A percentile compares a stretch with the other conserved stretches of the same genome.
Evolutionary conservation across 2,888 invertebrate genomes (phyloP).

Genomic region (Caenorhabditis parvicauda): DNA sequence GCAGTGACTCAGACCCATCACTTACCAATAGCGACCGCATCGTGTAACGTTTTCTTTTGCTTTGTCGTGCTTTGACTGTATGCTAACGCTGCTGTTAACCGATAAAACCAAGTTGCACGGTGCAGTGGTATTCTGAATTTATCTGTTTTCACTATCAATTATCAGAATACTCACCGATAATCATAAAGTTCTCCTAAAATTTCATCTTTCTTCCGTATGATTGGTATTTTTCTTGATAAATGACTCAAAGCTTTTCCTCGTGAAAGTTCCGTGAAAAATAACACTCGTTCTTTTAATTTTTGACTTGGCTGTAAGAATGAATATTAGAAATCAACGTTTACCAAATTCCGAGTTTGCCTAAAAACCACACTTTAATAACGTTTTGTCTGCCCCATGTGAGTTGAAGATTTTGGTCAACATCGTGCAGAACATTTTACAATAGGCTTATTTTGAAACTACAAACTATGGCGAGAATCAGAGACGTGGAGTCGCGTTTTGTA

Average conservation of each 20-base stretch:
- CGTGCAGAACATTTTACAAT: not conserved
- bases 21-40: slow-evolving; percentile 2
- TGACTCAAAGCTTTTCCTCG: slow-evolving; percentile 25
- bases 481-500: too few species aligned
- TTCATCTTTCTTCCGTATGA: slow-evolving; percentile 29
- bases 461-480: too few species aligned
- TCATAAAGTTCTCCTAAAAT: slow-evolving; percentile 37
- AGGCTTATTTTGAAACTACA: too few species aligned
- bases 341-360: too few species aligned
- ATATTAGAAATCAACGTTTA: not conserved
- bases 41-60: slow-evolving; percentile 19
- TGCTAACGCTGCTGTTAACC: slow-evolving; percentile 7
- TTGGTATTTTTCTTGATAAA: slow-evolving; percentile 27
- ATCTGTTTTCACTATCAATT: not conserved
- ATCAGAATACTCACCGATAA: slow-evolving; percentile 26
- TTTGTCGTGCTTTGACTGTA: slow-evolving; percentile 5
- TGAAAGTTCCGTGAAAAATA: slow-evolving; percentile 45
- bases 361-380: too few species aligned
- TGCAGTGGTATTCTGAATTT: slow-evolving; percentile 19
- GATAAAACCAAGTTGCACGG: slow-evolving; percentile 29
- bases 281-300: slow-evolving; percentile 10
- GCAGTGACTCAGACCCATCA: too few species aligned
- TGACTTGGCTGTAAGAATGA: slow-evolving; percentile 7
- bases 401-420: not conserved
- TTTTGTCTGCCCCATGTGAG: not conserved